Percentiles rank a stretch among this genome's conserved stretches.
phyloP scores from a whole-genome alignment of 2,888 invertebrate genomes.

The Caenorhabditis drosophilae region DNA sequence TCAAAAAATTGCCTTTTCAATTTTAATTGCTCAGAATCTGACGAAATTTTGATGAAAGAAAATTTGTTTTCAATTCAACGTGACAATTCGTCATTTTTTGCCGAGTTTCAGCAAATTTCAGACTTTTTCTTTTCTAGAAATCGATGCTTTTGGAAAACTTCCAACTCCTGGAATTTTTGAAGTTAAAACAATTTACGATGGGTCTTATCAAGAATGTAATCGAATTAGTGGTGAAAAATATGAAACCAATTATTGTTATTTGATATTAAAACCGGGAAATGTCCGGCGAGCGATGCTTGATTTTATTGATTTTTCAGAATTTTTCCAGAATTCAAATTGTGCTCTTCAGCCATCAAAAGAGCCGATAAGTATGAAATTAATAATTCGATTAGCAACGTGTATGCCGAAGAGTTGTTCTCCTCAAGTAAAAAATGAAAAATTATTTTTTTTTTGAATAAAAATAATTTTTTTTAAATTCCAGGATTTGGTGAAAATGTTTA shows the following conservation, averaged over 20 bases:
- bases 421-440: too few species aligned
- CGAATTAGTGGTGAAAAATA: constrained; percentile 23
- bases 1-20: not conserved
- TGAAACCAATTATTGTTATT: constrained; percentile 35
- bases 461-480: too few species aligned
- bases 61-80: too few species aligned
- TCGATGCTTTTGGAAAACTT: constrained; percentile 32
- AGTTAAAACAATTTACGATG: constrained; percentile 13
- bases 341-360: not conserved
- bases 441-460: too few species aligned
- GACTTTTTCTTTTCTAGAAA: constrained; percentile 22
- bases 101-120: too few species aligned
- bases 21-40: not conserved
- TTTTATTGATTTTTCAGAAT: constrained; percentile 1
- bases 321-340: not conserved
- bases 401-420: constrained; percentile 16
- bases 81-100: too few species aligned
- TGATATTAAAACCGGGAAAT: constrained; percentile 9
- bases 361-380: too few species aligned
- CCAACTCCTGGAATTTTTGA: constrained; percentile 27
- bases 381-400: constrained; percentile 19
- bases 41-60: too few species aligned
- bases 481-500: constrained; percentile 14
- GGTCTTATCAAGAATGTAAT: constrained; percentile 33
- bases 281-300: too few species aligned